Evolutionary conservation across 2,797 vertebrate genomes (phyloP).

Genomic region (Pteronotus mesoamericanus): DNA sequence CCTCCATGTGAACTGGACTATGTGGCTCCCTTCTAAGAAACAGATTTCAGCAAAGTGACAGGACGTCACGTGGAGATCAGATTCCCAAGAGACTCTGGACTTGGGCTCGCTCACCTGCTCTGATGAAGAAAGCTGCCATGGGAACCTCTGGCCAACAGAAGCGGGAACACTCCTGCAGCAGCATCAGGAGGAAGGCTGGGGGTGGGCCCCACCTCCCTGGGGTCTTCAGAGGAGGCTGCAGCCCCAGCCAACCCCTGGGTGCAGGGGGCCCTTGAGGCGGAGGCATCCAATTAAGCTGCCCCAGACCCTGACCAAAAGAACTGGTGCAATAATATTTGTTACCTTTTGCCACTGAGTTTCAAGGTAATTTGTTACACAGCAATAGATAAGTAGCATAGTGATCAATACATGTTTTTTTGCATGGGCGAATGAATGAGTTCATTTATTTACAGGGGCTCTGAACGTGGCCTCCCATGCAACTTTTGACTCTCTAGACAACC

Average conservation of each 20-base stretch:
- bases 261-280: fast-evolving
- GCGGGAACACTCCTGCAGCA: no score
- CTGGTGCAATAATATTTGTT: background rate
- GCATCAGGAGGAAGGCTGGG: fast-evolving
- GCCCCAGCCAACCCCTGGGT: background rate
- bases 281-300: background rate
- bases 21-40: background rate
- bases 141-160: background rate
- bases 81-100: background rate
- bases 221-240: background rate
- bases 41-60: background rate
- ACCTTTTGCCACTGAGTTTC: background rate
- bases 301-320: background rate
- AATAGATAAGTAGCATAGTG: background rate
- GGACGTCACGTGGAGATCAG: background rate
- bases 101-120: background rate
- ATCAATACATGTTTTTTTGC: background rate
- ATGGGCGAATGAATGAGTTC: background rate
- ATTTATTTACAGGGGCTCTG: background rate
- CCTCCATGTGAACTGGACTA: background rate
- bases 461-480: background rate
- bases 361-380: background rate
- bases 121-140: background rate
- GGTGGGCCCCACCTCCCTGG: fast-evolving
- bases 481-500: background rate